A percentile compares a stretch with the other conserved stretches of the same genome.
Evolutionary conservation across 2,888 invertebrate species (phyloP).

Genomic region (Itoplectis maculator): DNA sequence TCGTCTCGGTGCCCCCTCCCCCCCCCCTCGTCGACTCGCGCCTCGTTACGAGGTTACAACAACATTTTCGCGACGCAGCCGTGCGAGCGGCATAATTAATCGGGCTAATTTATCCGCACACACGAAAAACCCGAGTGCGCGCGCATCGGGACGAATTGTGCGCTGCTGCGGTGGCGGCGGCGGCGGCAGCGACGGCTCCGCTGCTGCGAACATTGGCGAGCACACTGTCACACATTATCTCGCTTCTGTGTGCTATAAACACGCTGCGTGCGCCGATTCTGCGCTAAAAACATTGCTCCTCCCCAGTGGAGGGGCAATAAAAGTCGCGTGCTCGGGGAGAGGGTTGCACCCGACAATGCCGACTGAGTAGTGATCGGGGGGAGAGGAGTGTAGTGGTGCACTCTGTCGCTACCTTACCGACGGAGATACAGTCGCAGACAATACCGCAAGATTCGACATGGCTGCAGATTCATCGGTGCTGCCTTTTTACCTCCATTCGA

Average conservation of each 20-base stretch:
- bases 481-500: no score
- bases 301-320: neutral
- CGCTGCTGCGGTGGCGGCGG: conserved; percentile 5
- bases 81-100: conserved; percentile 53
- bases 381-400: no score
- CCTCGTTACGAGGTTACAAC: conserved; percentile 18
- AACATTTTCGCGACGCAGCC: conserved; percentile 41
- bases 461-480: no score
- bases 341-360: no score
- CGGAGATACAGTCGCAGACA: no score
- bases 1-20: neutral
- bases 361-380: no score
- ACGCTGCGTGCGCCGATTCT: conserved; percentile 43
- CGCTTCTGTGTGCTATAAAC: conserved; percentile 29
- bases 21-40: neutral
- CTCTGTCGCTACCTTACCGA: no score
- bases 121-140: conserved; percentile 60
- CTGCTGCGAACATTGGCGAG: conserved; percentile 20
- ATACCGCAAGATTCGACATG: no score
- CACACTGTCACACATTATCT: conserved; percentile 6
- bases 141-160: conserved; percentile 56
- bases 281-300: neutral
- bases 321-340: no score
- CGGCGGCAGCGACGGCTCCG: conserved; percentile 21
- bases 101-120: conserved; percentile 54